A percentile compares a stretch with the other conserved stretches of the same genome.
phyloP scores from a whole-genome alignment of 2,797 vertebrate species.

The Diplodus sargus region DNA sequence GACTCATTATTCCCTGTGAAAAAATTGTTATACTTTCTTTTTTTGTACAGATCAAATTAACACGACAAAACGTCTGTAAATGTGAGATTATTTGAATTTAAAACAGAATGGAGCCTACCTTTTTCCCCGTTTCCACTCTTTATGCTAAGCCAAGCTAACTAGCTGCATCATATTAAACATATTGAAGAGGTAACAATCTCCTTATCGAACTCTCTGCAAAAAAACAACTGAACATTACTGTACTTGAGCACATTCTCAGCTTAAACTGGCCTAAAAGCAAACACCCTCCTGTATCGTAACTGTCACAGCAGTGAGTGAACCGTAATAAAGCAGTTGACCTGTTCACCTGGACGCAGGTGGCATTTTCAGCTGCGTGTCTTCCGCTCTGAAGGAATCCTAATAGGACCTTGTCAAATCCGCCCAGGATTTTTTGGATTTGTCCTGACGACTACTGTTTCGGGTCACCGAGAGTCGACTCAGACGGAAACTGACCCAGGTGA shows the following conservation, averaged over 20 bases:
- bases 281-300: background rate
- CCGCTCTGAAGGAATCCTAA: slow-evolving; percentile 26
- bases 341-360: slow-evolving; percentile 38
- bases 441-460: slow-evolving; percentile 39
- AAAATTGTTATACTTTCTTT: background rate
- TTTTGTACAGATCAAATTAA: background rate
- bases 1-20: background rate
- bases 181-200: background rate
- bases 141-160: background rate
- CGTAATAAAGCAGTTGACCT: slow-evolving; percentile 1
- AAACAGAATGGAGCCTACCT: background rate
- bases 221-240: background rate
- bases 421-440: slow-evolving; percentile 25
- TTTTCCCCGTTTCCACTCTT: background rate
- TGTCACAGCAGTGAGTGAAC: slow-evolving; percentile 2
- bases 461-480: slow-evolving; percentile 43
- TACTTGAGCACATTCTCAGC: background rate
- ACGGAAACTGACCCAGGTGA: slow-evolving; percentile 36
- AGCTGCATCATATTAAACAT: background rate
- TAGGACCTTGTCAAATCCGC: slow-evolving; percentile 18
- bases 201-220: background rate
- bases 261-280: background rate
- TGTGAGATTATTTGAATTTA: background rate
- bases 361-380: slow-evolving; percentile 1
- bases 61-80: background rate